phyloP scores from a whole-genome alignment of 2,888 invertebrate genomes.

The Piscicola geometra region DNA sequence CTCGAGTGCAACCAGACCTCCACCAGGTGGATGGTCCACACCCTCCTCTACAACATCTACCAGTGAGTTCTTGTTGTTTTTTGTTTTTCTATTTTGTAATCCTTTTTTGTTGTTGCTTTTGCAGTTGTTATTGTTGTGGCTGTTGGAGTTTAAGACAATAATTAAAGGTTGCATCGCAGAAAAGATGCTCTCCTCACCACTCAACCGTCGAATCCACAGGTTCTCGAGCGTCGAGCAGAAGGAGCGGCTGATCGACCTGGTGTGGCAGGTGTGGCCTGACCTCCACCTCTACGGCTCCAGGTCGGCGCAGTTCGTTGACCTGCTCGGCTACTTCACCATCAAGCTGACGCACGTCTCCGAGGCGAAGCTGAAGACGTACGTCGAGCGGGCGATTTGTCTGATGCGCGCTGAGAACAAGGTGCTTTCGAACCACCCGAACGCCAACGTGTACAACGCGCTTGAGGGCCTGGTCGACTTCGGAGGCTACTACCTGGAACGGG shows the following conservation, averaged over 20 bases:
- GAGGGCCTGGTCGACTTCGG: constrained; percentile 91
- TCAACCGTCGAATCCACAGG: constrained; percentile 18
- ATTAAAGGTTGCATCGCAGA: neutral
- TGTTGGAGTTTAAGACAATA: neutral
- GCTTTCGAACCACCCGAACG: constrained; percentile 85
- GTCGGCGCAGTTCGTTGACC: constrained; percentile 91
- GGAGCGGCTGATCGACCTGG: constrained; percentile 70
- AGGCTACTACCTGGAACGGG: constrained; percentile 91
- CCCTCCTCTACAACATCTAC: constrained; percentile 53
- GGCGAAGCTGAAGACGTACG: constrained; percentile 62
- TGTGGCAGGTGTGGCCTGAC: constrained; percentile 88
- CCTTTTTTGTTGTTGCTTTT: neutral
- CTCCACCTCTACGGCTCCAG: constrained; percentile 84
- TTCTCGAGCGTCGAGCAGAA: constrained; percentile 62
- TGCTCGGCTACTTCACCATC: constrained; percentile 87
- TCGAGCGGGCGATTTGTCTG: constrained; percentile 78
- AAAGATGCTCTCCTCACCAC: neutral
- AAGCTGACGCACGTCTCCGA: constrained; percentile 61
- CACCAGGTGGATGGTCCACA: constrained; percentile 92
- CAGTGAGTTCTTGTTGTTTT: constrained; percentile 45
- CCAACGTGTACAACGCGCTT: constrained; percentile 81
- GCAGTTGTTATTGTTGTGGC: neutral
- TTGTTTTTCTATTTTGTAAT: neutral
- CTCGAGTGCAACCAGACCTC: constrained; percentile 86
- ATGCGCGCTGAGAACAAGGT: constrained; percentile 82